These are phyloP conservation scores for Phallusia fumigata DNA, from an alignment of 23 tunicate genomes.

Conservation along the genomic window DNA sequence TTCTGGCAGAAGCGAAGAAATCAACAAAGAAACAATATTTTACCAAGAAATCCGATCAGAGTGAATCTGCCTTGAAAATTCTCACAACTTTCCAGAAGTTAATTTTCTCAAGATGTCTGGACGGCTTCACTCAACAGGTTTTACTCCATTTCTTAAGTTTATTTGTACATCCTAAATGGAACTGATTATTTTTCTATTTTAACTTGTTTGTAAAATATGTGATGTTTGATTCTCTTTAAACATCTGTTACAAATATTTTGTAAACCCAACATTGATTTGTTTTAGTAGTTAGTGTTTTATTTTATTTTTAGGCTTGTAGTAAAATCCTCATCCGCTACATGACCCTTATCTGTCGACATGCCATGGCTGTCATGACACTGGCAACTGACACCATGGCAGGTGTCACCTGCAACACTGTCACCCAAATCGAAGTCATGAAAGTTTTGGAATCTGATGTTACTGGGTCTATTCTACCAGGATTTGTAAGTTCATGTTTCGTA, in stretches of 20 bases:
- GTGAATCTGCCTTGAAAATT: slow-evolving; percentile 13
- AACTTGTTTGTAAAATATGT: too few relatives aligned
- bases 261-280: not conserved
- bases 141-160: too few relatives aligned
- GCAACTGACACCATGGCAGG: not conserved
- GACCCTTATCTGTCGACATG: slow-evolving; percentile 12
- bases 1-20: slow-evolving; percentile 5
- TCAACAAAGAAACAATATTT: not conserved
- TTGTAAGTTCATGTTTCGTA: too few relatives aligned
- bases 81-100: slow-evolving; percentile 22
- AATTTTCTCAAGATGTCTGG: slow-evolving; percentile 12
- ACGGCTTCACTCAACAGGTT: not conserved
- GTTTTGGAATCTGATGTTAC: not conserved
- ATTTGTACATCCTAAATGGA: too few relatives aligned
- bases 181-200: too few relatives aligned
- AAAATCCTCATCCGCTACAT: not conserved
- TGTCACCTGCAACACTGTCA: not conserved
- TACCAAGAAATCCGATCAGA: not conserved
- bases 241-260: too few relatives aligned
- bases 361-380: not conserved
- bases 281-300: not conserved
- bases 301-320: not conserved
- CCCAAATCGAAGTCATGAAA: not conserved
- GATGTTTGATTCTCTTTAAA: too few relatives aligned
- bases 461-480: not conserved